A percentile compares a stretch with the other conserved stretches of the same genome.
Evolutionary conservation across 2,797 vertebrate species (phyloP).

Genomic region (Sardinella longiceps): DNA sequence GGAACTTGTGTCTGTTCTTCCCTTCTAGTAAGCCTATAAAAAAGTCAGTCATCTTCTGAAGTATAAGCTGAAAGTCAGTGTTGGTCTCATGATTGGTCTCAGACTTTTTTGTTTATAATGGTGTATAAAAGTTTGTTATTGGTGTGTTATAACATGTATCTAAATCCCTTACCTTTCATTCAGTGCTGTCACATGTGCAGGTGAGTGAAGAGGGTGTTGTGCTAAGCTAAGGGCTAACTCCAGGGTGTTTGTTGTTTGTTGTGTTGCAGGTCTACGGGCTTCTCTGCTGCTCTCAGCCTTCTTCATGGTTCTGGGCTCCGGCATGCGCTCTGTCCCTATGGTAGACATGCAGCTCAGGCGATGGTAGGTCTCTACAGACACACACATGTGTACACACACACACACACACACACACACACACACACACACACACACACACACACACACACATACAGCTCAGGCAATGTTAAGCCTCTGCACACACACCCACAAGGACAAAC

Average conservation of each 20-base stretch:
- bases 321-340: slow-evolving; percentile 86
- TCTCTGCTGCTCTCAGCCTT: slow-evolving; percentile 89
- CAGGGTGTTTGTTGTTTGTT: not conserved
- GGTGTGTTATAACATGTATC: not conserved
- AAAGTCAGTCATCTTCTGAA: not conserved
- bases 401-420: not conserved
- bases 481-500: not conserved
- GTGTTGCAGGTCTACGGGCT: slow-evolving; percentile 82
- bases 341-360: slow-evolving; percentile 79
- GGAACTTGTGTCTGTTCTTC: not conserved
- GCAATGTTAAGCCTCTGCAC: too few relatives aligned
- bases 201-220: not conserved
- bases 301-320: slow-evolving; percentile 89
- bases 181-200: not conserved
- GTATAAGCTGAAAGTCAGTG: not conserved
- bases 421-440: not conserved
- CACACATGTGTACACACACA: slow-evolving; percentile 1
- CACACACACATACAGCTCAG: not conserved
- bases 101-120: not conserved
- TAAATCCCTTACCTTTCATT: not conserved
- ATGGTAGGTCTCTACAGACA: slow-evolving; percentile 78
- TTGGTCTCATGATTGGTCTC: not conserved
- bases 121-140: not conserved
- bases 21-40: not conserved
- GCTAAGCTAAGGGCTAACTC: not conserved